Conservation (phyloP, 2,113 vertebrate genomes). For the Cyanoramphus novaezelandiae region DNA sequence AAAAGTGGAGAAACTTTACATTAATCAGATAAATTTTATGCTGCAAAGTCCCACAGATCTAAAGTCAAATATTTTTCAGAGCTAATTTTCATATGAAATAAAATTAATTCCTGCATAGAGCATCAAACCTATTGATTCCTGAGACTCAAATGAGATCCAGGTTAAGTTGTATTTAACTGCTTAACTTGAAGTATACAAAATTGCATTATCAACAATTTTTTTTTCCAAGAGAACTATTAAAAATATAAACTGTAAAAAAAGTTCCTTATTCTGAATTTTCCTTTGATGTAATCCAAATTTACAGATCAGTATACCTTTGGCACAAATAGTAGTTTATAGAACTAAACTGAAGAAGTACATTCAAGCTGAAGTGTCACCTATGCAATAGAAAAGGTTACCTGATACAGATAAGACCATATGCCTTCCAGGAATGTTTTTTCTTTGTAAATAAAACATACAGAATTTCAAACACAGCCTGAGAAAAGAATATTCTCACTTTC, state of each 20-base stretch:
- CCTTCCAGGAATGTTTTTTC: background rate
- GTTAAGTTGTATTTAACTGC: background rate
- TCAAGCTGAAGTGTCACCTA: background rate
- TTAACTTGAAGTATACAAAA: background rate
- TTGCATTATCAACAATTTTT: background rate
- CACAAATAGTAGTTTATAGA: constrained; percentile 41
- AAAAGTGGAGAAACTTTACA: background rate
- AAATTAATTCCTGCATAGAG: background rate
- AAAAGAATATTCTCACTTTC: background rate
- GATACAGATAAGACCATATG: background rate
- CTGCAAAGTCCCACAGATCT: background rate
- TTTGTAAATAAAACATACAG: background rate
- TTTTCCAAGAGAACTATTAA: background rate
- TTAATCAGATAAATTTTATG: background rate
- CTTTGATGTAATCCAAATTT: background rate
- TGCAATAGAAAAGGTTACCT: background rate
- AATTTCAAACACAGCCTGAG: background rate
- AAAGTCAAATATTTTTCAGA: background rate
- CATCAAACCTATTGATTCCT: background rate
- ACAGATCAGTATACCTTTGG: background rate
- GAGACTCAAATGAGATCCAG: background rate
- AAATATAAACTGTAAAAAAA: background rate
- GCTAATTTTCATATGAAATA: background rate
- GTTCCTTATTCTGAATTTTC: background rate
- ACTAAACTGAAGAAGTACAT: constrained; percentile 36